Evolutionary conservation across 2,888 invertebrate species (phyloP), one percentile per base, ranked within the genome.

Genomic region (Drosophila prolongata): DNA sequence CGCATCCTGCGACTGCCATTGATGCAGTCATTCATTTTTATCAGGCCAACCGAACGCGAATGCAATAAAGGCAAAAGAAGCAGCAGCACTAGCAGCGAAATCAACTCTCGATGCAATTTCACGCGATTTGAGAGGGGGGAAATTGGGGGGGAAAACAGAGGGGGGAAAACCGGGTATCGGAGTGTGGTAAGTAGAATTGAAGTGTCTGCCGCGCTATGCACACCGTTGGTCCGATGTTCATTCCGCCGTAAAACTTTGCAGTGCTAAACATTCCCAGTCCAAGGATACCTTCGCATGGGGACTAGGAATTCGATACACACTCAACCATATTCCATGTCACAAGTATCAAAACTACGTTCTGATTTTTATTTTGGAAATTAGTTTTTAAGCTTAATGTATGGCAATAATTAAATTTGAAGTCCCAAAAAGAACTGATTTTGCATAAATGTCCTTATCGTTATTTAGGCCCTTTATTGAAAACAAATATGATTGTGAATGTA

Each of bases 11-110:
- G 55, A 65, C 68, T 75, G 76, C 49, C 77, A 71, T 68, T 72
- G 76, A 79, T 78, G 83, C 76, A 82, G 77, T 83, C 83, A 85
- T 80, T 85, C 80, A 82, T 80, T 85, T 85, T 85, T 83, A 83
- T 83, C 86, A 83, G 80, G 35, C 72, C 71, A 72, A 58, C 67
- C 67, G 53, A 72, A 67, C 78, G 76, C 58, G 78, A 85, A 82
- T 80, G 85, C 85, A 80, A 85, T 82, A 81, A 83, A 81, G 62
- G 64, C 40, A 35, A 47, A 47, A 57, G 16, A 71, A 73, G 55
- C 52, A 35, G 16, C 19, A 34, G 44, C 14, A 64, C 19, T 43
- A 42, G 47, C 44, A 47, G 38, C 62, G 64, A 68, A 67, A 59
- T 70, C 59, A 59, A 68, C 68, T 55, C 68, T 59, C 54, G 68